Percentiles rank a stretch among this genome's conserved stretches.
These are phyloP conservation scores for Cephus rjabovi DNA, from an alignment of 2,888 invertebrate genomes.

Conservation along the genomic window DNA sequence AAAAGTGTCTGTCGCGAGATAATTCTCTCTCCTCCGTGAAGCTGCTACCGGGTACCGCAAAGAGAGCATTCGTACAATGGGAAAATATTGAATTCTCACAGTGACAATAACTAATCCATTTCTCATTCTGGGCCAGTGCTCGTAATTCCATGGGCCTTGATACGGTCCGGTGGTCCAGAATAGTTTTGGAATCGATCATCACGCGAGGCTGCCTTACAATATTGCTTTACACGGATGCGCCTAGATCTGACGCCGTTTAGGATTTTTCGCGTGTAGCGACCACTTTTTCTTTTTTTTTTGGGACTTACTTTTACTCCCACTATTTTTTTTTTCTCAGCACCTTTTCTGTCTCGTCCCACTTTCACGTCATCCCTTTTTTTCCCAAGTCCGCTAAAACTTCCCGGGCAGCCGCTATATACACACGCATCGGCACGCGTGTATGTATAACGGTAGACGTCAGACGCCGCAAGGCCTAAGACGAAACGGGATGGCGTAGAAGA, in stretches of 20 bases:
- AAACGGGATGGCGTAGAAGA: neutral
- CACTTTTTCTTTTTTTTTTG: neutral
- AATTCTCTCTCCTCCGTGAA: neutral
- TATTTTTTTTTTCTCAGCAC: slow-evolving; percentile 1
- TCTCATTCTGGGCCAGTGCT: neutral
- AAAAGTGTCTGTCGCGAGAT: neutral
- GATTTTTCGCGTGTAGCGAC: neutral
- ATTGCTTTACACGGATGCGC: neutral
- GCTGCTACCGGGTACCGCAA: neutral
- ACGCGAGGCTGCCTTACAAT: neutral
- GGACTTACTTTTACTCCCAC: neutral
- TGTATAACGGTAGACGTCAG: neutral
- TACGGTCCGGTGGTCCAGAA: neutral
- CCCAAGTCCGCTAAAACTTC: neutral
- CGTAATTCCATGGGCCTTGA: neutral
- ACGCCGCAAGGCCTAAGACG: neutral
- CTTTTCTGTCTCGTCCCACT: neutral
- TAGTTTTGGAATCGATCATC: neutral
- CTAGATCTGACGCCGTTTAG: neutral
- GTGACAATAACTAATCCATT: neutral
- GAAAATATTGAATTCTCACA: neutral
- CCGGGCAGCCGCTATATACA: neutral
- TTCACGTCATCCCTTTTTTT: neutral
- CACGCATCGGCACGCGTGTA: neutral
- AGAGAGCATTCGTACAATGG: neutral